Percentiles rank a stretch among this genome's conserved stretches.
Evolutionary conservation across 2,113 vertebrate genomes (phyloP).

Genomic region (Takifugu bimaculatus): DNA sequence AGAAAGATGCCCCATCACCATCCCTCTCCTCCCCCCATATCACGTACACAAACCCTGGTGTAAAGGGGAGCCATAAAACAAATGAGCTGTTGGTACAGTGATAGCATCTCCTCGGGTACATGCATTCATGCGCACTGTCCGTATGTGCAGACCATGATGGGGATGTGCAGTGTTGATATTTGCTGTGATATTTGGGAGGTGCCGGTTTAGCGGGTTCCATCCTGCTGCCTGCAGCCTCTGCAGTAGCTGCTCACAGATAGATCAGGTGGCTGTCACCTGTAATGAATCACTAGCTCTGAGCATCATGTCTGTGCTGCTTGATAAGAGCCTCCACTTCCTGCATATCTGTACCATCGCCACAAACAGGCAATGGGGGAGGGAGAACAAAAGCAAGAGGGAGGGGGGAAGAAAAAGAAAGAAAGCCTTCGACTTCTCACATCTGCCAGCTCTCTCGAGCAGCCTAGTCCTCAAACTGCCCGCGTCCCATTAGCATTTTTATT

Average conservation of each 20-base stretch:
- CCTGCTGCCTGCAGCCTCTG: constrained; percentile 23
- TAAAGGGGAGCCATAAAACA: constrained; percentile 51
- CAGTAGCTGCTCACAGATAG: constrained; percentile 32
- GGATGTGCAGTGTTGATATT: constrained; percentile 26
- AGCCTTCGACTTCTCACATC: neutral
- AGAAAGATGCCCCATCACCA: constrained; percentile 16
- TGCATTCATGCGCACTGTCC: constrained; percentile 4
- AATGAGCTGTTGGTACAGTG: constrained; percentile 38
- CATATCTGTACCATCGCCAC: constrained; percentile 62
- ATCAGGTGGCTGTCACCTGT: constrained; percentile 61
- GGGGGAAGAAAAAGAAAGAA: neutral
- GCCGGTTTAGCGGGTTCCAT: neutral
- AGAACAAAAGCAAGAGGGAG: neutral
- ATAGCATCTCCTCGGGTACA: constrained; percentile 35
- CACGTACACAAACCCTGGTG: constrained; percentile 33
- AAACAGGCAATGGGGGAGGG: constrained; percentile 7
- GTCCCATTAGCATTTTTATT: constrained; percentile 73
- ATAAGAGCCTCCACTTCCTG: constrained; percentile 62
- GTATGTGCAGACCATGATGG: neutral
- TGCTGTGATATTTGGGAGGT: constrained; percentile 23
- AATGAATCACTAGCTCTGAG: constrained; percentile 66
- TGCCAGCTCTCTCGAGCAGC: too few relatives aligned
- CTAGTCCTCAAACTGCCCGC: too few relatives aligned
- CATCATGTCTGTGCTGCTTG: constrained; percentile 59
- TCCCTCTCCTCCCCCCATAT: constrained; percentile 39